These are phyloP conservation scores for Petrocephalus schoutedeni DNA, from an alignment of 2,797 vertebrate genomes.

Conservation along the genomic window DNA sequence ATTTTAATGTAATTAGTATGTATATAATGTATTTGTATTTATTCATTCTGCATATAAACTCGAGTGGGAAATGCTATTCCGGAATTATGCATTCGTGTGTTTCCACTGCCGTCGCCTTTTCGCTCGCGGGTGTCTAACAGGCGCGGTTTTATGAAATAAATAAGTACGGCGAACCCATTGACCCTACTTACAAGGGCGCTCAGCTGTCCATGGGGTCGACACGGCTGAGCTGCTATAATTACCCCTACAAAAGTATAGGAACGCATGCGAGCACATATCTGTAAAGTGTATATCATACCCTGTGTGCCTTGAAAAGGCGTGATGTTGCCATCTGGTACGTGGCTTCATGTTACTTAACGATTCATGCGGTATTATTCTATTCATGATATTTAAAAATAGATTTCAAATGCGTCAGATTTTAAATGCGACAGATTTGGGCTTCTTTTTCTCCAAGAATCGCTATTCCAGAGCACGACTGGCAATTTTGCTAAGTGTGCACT, in stretches of 20 bases:
- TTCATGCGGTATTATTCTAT: neutral
- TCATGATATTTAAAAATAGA: neutral
- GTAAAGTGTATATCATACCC: slow-evolving; percentile 30
- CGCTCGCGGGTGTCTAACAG: neutral
- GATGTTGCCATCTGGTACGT: neutral
- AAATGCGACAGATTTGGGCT: neutral
- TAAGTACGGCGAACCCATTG: slow-evolving; percentile 60
- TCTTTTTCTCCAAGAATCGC: neutral
- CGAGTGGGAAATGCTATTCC: neutral
- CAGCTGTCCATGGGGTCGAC: slow-evolving; percentile 63
- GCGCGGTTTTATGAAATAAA: slow-evolving; percentile 20
- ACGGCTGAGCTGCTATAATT: slow-evolving; percentile 60
- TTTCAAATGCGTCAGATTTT: neutral
- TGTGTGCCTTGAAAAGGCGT: slow-evolving; percentile 7
- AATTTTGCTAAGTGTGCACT: neutral
- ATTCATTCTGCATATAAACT: neutral
- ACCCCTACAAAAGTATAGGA: slow-evolving; percentile 56
- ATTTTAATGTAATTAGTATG: neutral
- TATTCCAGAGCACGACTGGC: neutral
- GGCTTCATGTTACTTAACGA: slow-evolving; percentile 13
- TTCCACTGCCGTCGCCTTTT: neutral
- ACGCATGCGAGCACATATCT: slow-evolving; percentile 53
- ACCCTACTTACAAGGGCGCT: slow-evolving; percentile 54
- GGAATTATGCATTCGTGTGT: neutral
- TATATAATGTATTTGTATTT: neutral